Evolutionary conservation across 2,888 invertebrate genomes (phyloP).

Genomic region (Scrobipalpa costella): DNA sequence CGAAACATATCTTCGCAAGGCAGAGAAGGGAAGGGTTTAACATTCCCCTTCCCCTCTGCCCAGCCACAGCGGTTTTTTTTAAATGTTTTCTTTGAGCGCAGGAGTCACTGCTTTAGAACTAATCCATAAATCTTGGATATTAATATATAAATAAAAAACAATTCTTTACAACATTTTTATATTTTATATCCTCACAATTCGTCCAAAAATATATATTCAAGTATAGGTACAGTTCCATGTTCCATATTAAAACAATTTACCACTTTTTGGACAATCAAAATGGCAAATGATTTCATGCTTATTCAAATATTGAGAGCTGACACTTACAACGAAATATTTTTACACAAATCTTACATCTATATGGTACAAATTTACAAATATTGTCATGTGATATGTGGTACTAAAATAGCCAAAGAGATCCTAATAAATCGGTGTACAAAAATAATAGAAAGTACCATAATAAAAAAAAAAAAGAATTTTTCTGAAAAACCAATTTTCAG

Average conservation of each 20-base stretch:
- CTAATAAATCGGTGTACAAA: constrained; percentile 21
- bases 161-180: constrained; percentile 54
- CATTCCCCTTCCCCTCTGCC: too few relatives aligned
- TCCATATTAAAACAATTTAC: constrained; percentile 1
- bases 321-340: constrained; percentile 48
- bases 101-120: too few relatives aligned
- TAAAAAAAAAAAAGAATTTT: too few relatives aligned
- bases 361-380: constrained; percentile 77
- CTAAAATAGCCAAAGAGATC: not conserved
- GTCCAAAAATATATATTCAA: constrained; percentile 33
- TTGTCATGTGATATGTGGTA: constrained; percentile 71
- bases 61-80: too few relatives aligned
- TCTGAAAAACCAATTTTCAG: too few relatives aligned
- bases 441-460: too few relatives aligned
- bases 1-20: too few relatives aligned
- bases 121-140: not conserved
- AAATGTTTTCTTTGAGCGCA: too few relatives aligned
- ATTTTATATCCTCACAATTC: constrained; percentile 50
- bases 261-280: not conserved
- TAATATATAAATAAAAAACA: constrained; percentile 31
- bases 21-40: too few relatives aligned
- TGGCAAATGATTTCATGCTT: constrained; percentile 1
- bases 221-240: constrained; percentile 27
- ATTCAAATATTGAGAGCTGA: constrained; percentile 47
- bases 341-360: constrained; percentile 65